A percentile compares a stretch with the other conserved stretches of the same genome.
Evolutionary conservation across 2,888 invertebrate species (phyloP).

Genomic region (Stictocephala bisonia): DNA sequence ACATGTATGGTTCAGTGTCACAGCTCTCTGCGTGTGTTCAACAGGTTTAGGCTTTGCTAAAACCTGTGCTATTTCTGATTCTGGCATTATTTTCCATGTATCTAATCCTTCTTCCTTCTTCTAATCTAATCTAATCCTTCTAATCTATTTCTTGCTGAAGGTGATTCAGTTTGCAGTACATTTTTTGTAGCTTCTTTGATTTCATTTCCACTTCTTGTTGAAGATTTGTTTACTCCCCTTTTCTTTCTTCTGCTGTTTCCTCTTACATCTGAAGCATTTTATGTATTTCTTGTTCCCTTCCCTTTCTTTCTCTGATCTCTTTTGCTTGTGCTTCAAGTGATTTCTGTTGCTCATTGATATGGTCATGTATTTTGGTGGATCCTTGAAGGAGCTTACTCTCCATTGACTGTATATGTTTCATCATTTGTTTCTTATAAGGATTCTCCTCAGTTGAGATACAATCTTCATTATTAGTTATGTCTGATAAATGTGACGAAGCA

Average conservation of each 20-base stretch:
- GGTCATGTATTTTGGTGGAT: conserved; percentile 93
- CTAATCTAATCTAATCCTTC: conserved; percentile 77
- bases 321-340: conserved; percentile 85
- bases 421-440: conserved; percentile 77
- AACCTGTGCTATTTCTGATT: conserved; percentile 52
- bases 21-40: conserved; percentile 18
- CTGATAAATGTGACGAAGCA: background rate
- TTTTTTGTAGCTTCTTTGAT: conserved; percentile 90
- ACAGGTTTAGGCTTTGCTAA: conserved; percentile 12
- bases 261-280: conserved; percentile 94
- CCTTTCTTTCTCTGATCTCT: conserved; percentile 90
- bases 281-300: conserved; percentile 84
- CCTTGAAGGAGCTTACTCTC: conserved; percentile 96
- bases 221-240: conserved; percentile 89
- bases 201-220: conserved; percentile 98
- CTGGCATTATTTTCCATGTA: conserved; percentile 71
- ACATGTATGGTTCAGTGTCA: background rate
- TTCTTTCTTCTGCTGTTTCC: conserved; percentile 90
- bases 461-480: background rate
- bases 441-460: conserved; percentile 62
- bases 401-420: conserved; percentile 82
- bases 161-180: conserved; percentile 83
- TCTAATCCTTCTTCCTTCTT: conserved; percentile 87
- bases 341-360: conserved; percentile 93
- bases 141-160: conserved; percentile 75